A percentile compares a stretch with the other conserved stretches of the same genome.
Evolutionary conservation across 2,113 vertebrate genomes (phyloP).

Genomic region (Mormyrus lacerda): DNA sequence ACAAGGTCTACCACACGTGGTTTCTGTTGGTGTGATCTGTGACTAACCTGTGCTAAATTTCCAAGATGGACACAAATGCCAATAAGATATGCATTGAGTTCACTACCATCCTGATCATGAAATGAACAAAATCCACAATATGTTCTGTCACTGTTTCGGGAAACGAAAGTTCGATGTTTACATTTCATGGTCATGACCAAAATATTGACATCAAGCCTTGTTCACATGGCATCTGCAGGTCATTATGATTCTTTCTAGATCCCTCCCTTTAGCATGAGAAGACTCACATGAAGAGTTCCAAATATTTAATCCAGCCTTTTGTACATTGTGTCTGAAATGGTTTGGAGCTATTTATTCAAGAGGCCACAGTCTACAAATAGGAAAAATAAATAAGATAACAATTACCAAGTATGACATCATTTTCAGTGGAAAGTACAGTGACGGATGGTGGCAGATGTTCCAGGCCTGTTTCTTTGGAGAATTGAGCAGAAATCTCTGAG

Average conservation of each 20-base stretch:
- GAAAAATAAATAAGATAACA: constrained; percentile 43
- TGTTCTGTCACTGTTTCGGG: neutral
- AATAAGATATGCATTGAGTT: neutral
- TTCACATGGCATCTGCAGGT: constrained; percentile 76
- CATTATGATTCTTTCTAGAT: constrained; percentile 88
- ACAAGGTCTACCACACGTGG: neutral
- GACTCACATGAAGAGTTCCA: constrained; percentile 80
- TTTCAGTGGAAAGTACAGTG: constrained; percentile 68
- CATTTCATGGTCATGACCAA: constrained; percentile 32
- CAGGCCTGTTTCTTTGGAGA: neutral
- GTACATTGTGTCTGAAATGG: constrained; percentile 79
- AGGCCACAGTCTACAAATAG: constrained; percentile 46
- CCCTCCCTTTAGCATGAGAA: constrained; percentile 81
- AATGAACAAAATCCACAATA: neutral
- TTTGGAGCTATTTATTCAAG: constrained; percentile 81
- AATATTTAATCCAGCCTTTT: constrained; percentile 75
- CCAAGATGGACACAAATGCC: neutral
- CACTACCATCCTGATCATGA: neutral
- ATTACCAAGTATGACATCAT: constrained; percentile 69
- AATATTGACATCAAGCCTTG: constrained; percentile 43
- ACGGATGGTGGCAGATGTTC: constrained; percentile 35
- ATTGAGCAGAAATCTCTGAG: neutral
- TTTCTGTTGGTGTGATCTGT: neutral
- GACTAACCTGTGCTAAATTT: neutral
- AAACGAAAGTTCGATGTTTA: neutral